Base-by-base conservation (phyloP, 2,113 vertebrate genomes). In the Psettodes erumei region DNA sequence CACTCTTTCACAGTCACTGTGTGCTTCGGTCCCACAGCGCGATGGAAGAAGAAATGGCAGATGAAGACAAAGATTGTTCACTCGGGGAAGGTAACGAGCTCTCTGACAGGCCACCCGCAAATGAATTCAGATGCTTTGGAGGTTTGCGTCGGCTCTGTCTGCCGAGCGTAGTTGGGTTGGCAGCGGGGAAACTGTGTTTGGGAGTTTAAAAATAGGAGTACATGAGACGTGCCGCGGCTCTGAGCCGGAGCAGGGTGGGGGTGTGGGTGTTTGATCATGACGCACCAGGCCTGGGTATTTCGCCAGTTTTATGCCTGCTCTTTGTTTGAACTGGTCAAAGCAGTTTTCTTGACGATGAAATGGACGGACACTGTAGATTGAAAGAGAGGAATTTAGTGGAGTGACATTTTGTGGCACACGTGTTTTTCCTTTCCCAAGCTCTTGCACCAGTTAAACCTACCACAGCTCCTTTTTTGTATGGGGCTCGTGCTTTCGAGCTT, bases 131-230 rank as follows among this genome's bases (percentile, higher is more conserved):
- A 51, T 77, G 51, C 38, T 78, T 77, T 45, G 21, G 75, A 71
- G 58, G 25, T 84, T 80, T 75, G 70, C 72, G 30, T 79, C 59
- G 59, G 27, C 66, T 84, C 70, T 75, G 69, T 86, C 82, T 77
- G 80, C 86, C 69, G 72, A 59, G 64, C 79, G 74, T 79, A 77
- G 79, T 84, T 86, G 65, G 40, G 84, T 78, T 68, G 73, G 88
- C 77, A 47, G 81, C 58, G 61, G 77, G 81, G 72, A 77, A 71
- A 76, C 71, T 82, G 81, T 86, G 76, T 92, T 87, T 83, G 82
- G 75, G 43, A 86, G 89, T 88, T n/a, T 93, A 93, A 89, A 90
- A 94, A 92, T 94, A 94, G 90, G 66, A 40, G 81, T 81, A 75
- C 77, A 86, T 77, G 79, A 87, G 85, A 87, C 66, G 30, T 67